These are phyloP conservation scores for Acromyrmex charruanus DNA, from an alignment of 1,140 invertebrate species.

Conservation along the genomic window DNA sequence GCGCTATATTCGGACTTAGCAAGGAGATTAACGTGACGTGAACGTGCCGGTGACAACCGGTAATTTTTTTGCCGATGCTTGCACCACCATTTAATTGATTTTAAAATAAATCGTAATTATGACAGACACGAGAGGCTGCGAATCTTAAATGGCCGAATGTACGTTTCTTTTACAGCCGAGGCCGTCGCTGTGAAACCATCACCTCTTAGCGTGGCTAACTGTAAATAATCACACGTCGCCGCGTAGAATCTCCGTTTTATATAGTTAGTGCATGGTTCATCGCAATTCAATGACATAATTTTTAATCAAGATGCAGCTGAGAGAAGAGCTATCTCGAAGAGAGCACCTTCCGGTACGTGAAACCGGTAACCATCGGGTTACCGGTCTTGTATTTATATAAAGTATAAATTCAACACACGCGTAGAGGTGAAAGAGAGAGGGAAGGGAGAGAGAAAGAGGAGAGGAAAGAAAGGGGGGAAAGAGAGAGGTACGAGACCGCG, in stretches of 20 bases:
- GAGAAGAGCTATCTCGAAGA: conserved; percentile 7
- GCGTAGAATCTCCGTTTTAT: conserved; percentile 38
- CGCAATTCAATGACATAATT: conserved; percentile 70
- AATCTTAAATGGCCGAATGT: neutral
- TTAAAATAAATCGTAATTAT: conserved; percentile 58
- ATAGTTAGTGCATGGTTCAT: conserved; percentile 33
- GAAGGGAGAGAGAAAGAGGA: neutral
- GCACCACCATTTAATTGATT: conserved; percentile 56
- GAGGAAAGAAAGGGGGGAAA: neutral
- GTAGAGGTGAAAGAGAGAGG: neutral
- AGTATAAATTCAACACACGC: conserved; percentile 74
- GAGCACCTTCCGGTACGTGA: conserved; percentile 62
- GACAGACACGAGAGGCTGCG: conserved; percentile 4
- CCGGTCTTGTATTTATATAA: conserved; percentile 80
- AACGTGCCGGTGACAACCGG: conserved; percentile 54
- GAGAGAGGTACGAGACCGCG: neutral
- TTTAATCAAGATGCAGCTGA: conserved; percentile 57
- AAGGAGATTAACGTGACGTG: conserved; percentile 43
- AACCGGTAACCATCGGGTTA: conserved; percentile 76
- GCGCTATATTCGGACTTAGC: neutral
- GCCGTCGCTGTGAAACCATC: neutral
- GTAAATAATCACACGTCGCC: conserved; percentile 58
- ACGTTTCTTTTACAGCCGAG: conserved; percentile 7
- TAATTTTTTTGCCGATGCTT: conserved; percentile 52
- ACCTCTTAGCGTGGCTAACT: neutral